Evolutionary conservation across 2,113 vertebrate species (phyloP).

Genomic region (Indicator maculatus): DNA sequence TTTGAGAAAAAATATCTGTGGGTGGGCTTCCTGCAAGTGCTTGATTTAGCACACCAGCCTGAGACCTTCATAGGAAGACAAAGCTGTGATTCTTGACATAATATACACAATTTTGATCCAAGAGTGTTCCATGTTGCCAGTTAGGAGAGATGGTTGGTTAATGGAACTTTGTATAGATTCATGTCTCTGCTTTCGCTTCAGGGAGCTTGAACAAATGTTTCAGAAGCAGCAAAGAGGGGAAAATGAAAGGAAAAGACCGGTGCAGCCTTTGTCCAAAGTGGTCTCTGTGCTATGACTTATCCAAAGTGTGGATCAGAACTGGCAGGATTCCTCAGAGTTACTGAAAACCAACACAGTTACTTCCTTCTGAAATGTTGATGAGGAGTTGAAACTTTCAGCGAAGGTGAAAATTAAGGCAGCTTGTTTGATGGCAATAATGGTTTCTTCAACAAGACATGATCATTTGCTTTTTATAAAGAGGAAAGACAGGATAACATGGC

Average conservation of each 20-base stretch:
- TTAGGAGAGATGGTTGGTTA: slow-evolving; percentile 10
- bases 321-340: slow-evolving; percentile 33
- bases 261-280: slow-evolving; percentile 38
- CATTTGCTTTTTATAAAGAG: slow-evolving; percentile 45
- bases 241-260: slow-evolving; percentile 35
- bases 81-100: not conserved
- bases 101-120: not conserved
- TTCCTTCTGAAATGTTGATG: slow-evolving; percentile 61
- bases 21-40: not conserved
- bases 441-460: slow-evolving; percentile 48
- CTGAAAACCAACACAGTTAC: slow-evolving; percentile 45
- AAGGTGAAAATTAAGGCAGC: slow-evolving; percentile 55
- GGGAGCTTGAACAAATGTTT: slow-evolving; percentile 37
- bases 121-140: not conserved
- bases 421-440: slow-evolving; percentile 45
- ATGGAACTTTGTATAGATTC: slow-evolving; percentile 28
- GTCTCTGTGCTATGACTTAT: slow-evolving; percentile 29
- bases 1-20: not conserved
- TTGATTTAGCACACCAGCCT: not conserved
- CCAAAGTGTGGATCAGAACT: slow-evolving; percentile 47
- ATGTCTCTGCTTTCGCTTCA: not conserved
- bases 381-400: slow-evolving; percentile 49
- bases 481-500: slow-evolving; percentile 49
- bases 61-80: not conserved
- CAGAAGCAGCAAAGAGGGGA: not conserved